Evolutionary conservation across 1,140 invertebrate genomes (phyloP).

Genomic region (Diabrotica virgifera): DNA sequence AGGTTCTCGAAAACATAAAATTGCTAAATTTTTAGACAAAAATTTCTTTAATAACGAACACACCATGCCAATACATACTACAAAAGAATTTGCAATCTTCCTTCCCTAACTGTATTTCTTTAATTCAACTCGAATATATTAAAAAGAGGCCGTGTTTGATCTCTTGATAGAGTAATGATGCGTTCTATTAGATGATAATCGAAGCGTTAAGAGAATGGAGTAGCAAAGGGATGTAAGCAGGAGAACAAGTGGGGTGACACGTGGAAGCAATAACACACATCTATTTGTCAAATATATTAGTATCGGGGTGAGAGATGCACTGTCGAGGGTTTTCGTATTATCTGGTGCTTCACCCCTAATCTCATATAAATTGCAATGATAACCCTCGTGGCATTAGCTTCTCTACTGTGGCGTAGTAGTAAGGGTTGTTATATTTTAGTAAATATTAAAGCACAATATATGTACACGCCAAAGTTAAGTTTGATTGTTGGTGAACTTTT

Average conservation of each 20-base stretch:
- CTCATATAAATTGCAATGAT: slow-evolving; percentile 46
- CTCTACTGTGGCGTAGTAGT: background rate
- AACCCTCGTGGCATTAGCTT: slow-evolving; percentile 35
- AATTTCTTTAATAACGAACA: too few relatives aligned
- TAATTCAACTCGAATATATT: too few relatives aligned
- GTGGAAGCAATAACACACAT: slow-evolving; percentile 42
- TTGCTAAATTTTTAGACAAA: too few relatives aligned
- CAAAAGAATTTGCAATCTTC: too few relatives aligned
- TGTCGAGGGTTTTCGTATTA: slow-evolving; percentile 42
- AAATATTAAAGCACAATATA: too few relatives aligned
- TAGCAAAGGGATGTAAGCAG: slow-evolving; percentile 12
- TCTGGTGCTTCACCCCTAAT: slow-evolving; percentile 43
- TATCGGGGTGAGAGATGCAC: slow-evolving; percentile 34
- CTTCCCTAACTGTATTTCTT: too few relatives aligned
- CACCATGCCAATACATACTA: too few relatives aligned
- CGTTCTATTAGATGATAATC: slow-evolving; percentile 6
- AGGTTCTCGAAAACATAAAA: too few relatives aligned
- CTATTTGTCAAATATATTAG: slow-evolving; percentile 47
- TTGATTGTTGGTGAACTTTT: too few relatives aligned
- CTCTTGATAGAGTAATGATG: background rate
- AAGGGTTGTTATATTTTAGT: too few relatives aligned
- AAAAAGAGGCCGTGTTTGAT: background rate
- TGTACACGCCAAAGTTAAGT: too few relatives aligned
- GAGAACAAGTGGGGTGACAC: slow-evolving; percentile 18
- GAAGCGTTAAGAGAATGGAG: slow-evolving; percentile 8